A percentile compares a stretch with the other conserved stretches of the same genome.
Conservation (phyloP, 2,113 vertebrate genomes). For the Cyphomyrus discorhynchus region DNA sequence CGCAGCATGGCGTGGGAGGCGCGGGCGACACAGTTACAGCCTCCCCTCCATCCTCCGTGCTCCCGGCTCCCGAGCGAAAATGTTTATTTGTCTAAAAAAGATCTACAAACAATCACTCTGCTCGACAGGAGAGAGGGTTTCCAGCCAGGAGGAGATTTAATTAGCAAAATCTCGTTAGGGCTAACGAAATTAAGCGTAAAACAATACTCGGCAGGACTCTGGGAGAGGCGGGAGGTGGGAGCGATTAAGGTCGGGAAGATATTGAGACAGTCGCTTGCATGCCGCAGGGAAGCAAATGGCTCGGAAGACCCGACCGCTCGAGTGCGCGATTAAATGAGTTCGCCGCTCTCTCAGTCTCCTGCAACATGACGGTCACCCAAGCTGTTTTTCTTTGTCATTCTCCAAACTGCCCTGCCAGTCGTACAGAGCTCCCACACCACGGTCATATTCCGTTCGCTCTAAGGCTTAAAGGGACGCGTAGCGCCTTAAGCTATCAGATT, state of each 20-base stretch:
- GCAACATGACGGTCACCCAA: conserved; percentile 20
- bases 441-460: conserved; percentile 17
- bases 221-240: conserved; percentile 49
- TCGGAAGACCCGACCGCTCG: conserved; percentile 48
- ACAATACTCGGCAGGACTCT: conserved; percentile 85
- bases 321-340: conserved; percentile 40
- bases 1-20: conserved; percentile 38
- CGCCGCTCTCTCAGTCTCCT: conserved; percentile 34
- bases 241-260: conserved; percentile 71
- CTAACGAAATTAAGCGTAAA: conserved; percentile 97
- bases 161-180: conserved; percentile 98
- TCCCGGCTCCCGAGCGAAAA: conserved; percentile 56
- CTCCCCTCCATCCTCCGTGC: conserved; percentile 35
- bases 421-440: conserved; percentile 23
- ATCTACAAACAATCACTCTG: conserved; percentile 69
- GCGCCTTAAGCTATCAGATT: conserved; percentile 34
- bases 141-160: conserved; percentile 91
- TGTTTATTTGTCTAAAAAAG: conserved; percentile 73
- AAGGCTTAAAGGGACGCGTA: conserved; percentile 24
- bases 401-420: conserved; percentile 26
- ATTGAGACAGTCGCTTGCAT: conserved; percentile 59
- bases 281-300: conserved; percentile 49
- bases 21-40: conserved; percentile 23
- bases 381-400: conserved; percentile 30
- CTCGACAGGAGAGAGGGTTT: conserved; percentile 67